These are phyloP conservation scores for Meta bourneti DNA, from an alignment of 2,888 invertebrate genomes.

Conservation along the genomic window DNA sequence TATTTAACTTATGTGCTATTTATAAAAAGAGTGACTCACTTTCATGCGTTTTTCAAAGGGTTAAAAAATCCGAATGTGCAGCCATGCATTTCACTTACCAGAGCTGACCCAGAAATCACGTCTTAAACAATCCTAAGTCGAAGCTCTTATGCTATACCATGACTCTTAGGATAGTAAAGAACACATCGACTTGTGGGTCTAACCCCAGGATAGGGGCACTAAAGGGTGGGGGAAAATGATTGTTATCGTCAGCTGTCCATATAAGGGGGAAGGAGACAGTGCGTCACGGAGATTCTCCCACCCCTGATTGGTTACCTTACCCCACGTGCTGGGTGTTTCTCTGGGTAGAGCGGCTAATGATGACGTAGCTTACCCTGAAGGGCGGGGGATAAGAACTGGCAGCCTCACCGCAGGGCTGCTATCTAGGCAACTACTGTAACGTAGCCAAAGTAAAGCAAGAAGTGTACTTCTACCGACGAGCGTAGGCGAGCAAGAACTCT, in stretches of 20 bases:
- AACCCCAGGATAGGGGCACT: constrained; percentile 73
- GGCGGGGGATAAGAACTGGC: constrained; percentile 76
- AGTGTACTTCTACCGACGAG: constrained; percentile 54
- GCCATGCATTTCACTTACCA: constrained; percentile 55
- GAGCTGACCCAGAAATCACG: constrained; percentile 16
- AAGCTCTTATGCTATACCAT: constrained; percentile 47
- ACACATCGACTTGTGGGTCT: constrained; percentile 67
- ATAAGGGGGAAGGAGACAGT: constrained; percentile 73
- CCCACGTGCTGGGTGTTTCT: constrained; percentile 77
- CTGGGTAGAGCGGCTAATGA: constrained; percentile 77
- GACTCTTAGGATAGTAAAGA: constrained; percentile 68
- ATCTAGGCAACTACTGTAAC: constrained; percentile 40
- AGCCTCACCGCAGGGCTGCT: constrained; percentile 63
- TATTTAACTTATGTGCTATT: background rate
- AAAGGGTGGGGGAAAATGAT: constrained; percentile 70
- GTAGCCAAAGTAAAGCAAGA: constrained; percentile 45
- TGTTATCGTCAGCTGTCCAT: constrained; percentile 76
- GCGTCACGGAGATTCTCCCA: constrained; percentile 74
- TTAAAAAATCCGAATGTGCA: constrained; percentile 19
- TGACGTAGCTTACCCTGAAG: constrained; percentile 76
- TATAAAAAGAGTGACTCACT: constrained; percentile 1
- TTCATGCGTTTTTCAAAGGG: background rate
- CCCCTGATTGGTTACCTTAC: constrained; percentile 75
- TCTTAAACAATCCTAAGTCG: constrained; percentile 62
- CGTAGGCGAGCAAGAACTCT: constrained; percentile 62